Conservation (phyloP, 2,113 vertebrate genomes). For the Calidris pygmaea region DNA sequence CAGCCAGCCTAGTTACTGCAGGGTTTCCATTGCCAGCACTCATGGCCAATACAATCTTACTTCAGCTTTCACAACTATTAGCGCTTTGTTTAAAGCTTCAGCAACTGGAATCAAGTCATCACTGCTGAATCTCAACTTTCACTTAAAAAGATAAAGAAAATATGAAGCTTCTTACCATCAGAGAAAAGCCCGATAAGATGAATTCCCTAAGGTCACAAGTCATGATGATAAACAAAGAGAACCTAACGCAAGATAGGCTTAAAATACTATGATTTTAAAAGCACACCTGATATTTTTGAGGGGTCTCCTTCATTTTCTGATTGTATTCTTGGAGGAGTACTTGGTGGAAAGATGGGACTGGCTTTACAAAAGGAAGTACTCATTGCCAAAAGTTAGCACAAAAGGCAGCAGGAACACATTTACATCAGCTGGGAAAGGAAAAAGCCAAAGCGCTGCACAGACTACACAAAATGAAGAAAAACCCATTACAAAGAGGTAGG, state of each 20-base stretch:
- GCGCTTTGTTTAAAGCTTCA: not conserved
- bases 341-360: not conserved
- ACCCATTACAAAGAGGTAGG: not conserved
- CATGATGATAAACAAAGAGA: not conserved
- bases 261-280: not conserved
- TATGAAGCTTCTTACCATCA: not conserved
- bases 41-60: not conserved
- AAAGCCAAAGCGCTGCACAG: not conserved
- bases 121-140: not conserved
- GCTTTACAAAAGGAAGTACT: not conserved
- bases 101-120: not conserved
- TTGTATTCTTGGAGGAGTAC: not conserved
- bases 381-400: not conserved
- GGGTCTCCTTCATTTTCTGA: not conserved
- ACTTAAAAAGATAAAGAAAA: not conserved
- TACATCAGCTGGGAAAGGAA: not conserved
- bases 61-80: not conserved
- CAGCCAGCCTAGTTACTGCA: not conserved
- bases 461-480: not conserved
- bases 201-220: not conserved
- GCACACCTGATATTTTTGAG: not conserved
- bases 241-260: not conserved
- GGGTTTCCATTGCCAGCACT: constrained; percentile 31
- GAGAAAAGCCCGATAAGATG: constrained; percentile 20
- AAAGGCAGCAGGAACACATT: not conserved